Conservation (phyloP, 2,797 vertebrate genomes). For the Florisuga fusca region DNA sequence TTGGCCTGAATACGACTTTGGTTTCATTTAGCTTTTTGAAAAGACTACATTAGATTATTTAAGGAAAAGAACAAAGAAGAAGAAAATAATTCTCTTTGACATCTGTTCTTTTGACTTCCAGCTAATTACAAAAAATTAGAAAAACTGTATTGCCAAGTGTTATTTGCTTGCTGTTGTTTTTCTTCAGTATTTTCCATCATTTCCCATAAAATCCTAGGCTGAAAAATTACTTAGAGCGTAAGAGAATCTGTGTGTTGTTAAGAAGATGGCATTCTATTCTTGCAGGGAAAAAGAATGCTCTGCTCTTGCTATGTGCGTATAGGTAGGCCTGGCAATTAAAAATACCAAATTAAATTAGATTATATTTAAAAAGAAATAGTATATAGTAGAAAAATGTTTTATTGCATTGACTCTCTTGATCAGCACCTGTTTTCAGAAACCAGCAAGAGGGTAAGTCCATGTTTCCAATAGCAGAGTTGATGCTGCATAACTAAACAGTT, state of each 20-base stretch:
- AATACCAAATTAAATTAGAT: neutral
- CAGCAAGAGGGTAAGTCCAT: neutral
- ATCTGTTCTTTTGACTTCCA: conserved; percentile 56
- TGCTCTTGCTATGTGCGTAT: neutral
- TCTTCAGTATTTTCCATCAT: conserved; percentile 14
- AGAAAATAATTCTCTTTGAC: neutral
- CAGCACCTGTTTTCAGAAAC: neutral
- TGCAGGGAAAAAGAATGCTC: neutral
- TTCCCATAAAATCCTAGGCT: conserved; percentile 27
- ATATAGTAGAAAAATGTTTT: neutral
- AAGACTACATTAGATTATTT: neutral
- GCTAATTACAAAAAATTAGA: conserved; percentile 62
- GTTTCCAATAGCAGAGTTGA: neutral
- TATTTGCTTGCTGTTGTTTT: conserved; percentile 17
- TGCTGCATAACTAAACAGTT: neutral
- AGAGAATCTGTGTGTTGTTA: neutral
- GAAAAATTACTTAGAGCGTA: neutral
- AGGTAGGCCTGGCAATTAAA: neutral
- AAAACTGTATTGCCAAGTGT: conserved; percentile 47
- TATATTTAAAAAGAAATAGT: neutral
- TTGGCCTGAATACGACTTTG: conserved; percentile 10
- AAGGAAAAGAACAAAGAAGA: neutral
- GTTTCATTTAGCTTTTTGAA: conserved; percentile 49
- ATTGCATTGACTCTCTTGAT: conserved; percentile 17
- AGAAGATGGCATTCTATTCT: neutral